Base-by-base conservation (phyloP, 1,140 invertebrate genomes). In the Probaryconus sp. region DNA sequence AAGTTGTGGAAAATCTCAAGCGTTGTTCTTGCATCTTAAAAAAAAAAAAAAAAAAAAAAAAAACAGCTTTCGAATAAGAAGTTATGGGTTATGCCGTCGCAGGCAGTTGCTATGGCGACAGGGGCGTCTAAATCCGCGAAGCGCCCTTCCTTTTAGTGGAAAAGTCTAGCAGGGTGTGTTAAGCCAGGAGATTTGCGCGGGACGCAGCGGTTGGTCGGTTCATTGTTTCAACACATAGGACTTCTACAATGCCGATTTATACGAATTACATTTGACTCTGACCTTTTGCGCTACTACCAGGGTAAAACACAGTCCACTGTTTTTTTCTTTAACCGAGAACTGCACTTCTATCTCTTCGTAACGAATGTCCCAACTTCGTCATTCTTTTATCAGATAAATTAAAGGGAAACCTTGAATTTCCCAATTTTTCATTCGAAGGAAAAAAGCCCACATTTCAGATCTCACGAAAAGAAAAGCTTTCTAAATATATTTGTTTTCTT, bases 201-300 rank as follows among this genome's bases (percentile, higher is more conserved):
- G 61, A 75, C 79, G 53, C 81, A 74, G 78, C 79, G 85, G 85
- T 86, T 86, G 85, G 85, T 86, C 68, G 85, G 85, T 85, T 86
- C 83, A 85, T 86, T 86, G 83, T 86, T 86, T 86, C 83, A 83
- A 78, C 83, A 68, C 72, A n/a, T n/a, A n/a, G 75, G 45, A 71
- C 65, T 78, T 67, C 50, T 60, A 70, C 61, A 28, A 20, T 40
- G 68, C 58, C 75, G 47, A 77, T 72, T 61, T 58, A 37, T 71
- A 70, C 69, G 56, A 73, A 77, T 70, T 68, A 64, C 63, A 58
- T 63, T 42, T 37, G 58, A 51, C 40, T 74, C 56, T 72, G 68
- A 72, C 63, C 63, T 76, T 64, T 76, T 67, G 31, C 38, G 69
- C 68, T 61, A 79, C 71, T 72, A 50, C 63, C 53, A 67, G 65